Evolutionary conservation across 2,113 vertebrate species (phyloP), one percentile per base, ranked within the genome.

Genomic region (Progne subis): DNA sequence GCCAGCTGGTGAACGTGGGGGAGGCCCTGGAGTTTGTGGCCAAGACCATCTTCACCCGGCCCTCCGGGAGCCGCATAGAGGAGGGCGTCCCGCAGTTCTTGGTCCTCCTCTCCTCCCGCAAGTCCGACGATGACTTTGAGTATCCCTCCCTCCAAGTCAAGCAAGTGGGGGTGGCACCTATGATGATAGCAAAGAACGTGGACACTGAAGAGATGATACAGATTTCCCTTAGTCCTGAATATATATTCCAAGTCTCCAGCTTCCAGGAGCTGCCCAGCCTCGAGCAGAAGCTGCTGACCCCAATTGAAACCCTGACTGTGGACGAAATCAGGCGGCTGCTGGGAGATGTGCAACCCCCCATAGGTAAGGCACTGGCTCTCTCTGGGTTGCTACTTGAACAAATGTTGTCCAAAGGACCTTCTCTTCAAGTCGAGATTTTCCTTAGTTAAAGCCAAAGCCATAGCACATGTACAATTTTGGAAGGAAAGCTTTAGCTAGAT

Each of bases 41-140:
- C 46, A 99, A 87, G 96, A 99, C 98, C 43, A 98, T 99, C 97
- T 99, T 99, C 96, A 98, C 98, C 83, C 98, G 98, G 82, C 98
- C 99, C 8, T 98, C 98, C 1, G 99, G 99, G 81, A 99, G 99
- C 92, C 98, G 99, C 21, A 98, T 99, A 16, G 99, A 99, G 63
- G 99, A 99, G 16, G 98, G 98, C 0, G 98, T 99, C 37, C 99
- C 99, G 1, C 99, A 99, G 96, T 99, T 99, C 95, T 96, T 99
- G 88, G 95, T 99, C 76, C 67, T 99, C 79, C 93, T 99, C 56
- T 98, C 98, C 5, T 98, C 99, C 2, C 98, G 98, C 86, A 98
- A 95, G 56, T 99, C 99, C 0, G 71, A 97, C 0, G 99, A 99
- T 46, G 98, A 99, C 85, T 98, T 99, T 6, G 98, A 97, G 6